Evolutionary conservation across 2,113 vertebrate species (phyloP).

Genomic region (Callionymus lyra): DNA sequence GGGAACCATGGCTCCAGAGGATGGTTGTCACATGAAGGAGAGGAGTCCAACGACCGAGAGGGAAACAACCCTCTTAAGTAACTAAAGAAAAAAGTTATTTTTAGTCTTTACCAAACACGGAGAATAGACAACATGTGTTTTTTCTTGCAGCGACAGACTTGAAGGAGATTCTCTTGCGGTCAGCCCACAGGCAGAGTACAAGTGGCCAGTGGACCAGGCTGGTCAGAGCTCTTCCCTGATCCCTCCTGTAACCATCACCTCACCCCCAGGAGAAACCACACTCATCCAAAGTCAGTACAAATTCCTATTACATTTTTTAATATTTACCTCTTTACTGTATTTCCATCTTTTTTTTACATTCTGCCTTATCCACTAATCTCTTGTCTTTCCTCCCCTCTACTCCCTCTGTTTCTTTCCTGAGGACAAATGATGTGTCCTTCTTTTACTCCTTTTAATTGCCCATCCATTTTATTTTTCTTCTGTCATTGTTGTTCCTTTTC

Average conservation of each 20-base stretch:
- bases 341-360: too few species aligned
- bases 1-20: constrained; percentile 63
- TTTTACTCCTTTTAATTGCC: too few species aligned
- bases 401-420: too few species aligned
- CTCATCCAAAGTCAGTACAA: constrained; percentile 49
- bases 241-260: constrained; percentile 74
- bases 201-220: constrained; percentile 41
- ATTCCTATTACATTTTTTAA: background rate
- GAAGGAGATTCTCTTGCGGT: constrained; percentile 54
- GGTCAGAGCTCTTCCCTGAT: constrained; percentile 72
- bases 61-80: constrained; percentile 65
- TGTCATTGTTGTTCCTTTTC: too few species aligned
- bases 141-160: background rate
- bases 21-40: constrained; percentile 50
- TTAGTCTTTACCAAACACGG: too few species aligned
- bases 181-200: constrained; percentile 46
- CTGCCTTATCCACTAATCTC: too few species aligned
- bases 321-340: too few species aligned
- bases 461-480: too few species aligned
- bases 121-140: too few species aligned
- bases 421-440: too few species aligned
- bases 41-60: constrained; percentile 64
- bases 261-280: constrained; percentile 50
- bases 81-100: background rate
- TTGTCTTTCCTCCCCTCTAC: too few species aligned